Evolutionary conservation across 1,140 invertebrate genomes (phyloP).

Genomic region (Euwallacea similis): DNA sequence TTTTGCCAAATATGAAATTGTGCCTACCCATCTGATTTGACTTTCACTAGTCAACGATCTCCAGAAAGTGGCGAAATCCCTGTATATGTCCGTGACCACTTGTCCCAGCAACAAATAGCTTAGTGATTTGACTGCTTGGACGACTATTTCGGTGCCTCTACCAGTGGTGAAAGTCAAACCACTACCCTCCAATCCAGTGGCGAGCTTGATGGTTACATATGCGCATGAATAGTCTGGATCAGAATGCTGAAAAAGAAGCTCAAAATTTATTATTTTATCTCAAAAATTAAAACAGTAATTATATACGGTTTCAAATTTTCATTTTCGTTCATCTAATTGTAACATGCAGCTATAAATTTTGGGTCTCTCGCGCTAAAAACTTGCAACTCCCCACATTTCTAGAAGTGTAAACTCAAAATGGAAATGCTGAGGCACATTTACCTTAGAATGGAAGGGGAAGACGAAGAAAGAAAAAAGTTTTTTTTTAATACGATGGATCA

Average conservation of each 20-base stretch:
- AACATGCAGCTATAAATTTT: no score
- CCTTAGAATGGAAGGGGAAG: no score
- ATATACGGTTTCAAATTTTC: no score
- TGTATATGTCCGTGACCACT: slow-evolving; percentile 69
- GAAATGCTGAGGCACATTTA: no score
- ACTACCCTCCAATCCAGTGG: slow-evolving; percentile 67
- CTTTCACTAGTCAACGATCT: slow-evolving; percentile 80
- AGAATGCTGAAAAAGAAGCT: slow-evolving; percentile 64
- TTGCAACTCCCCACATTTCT: no score
- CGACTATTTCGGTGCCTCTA: slow-evolving; percentile 83
- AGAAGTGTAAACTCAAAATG: no score
- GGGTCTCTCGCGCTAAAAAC: no score
- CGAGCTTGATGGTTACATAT: slow-evolving; percentile 76
- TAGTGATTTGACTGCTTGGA: slow-evolving; percentile 71
- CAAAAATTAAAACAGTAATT: neutral
- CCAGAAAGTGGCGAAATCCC: slow-evolving; percentile 79
- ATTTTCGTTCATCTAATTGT: no score
- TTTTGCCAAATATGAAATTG: slow-evolving; percentile 1
- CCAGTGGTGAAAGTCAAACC: slow-evolving; percentile 86
- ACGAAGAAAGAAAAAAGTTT: no score
- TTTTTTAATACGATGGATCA: no score
- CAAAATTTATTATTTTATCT: neutral
- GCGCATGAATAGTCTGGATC: slow-evolving; percentile 91
- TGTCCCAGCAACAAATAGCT: slow-evolving; percentile 67
- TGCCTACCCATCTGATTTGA: slow-evolving; percentile 84